These are phyloP conservation scores for Brachyptera risi DNA, from an alignment of 2,888 invertebrate genomes.

Conservation along the genomic window DNA sequence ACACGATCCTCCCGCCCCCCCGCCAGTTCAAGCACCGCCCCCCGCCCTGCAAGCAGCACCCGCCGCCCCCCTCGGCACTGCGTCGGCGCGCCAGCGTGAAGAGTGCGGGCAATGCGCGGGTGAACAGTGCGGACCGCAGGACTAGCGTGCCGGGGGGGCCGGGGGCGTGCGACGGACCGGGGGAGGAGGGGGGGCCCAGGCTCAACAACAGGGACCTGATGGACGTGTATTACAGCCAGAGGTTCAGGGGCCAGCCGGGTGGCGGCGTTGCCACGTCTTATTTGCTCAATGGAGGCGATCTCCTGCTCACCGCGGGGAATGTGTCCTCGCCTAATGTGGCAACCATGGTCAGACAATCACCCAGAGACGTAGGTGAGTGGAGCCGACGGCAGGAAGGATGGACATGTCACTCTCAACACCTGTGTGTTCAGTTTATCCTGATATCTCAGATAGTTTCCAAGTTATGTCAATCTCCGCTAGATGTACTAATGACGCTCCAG, in stretches of 20 bases:
- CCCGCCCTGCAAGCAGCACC: constrained; percentile 27
- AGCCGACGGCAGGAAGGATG: no score
- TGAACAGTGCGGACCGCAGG: constrained; percentile 36
- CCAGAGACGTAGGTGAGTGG: constrained; percentile 25
- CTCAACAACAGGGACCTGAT: constrained; percentile 1
- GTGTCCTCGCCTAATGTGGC: constrained; percentile 44
- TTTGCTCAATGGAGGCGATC: constrained; percentile 40
- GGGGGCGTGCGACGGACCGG: constrained; percentile 38
- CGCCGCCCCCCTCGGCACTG: constrained; percentile 38
- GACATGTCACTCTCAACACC: neutral
- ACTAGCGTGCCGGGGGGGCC: constrained; percentile 34
- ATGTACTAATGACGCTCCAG: no score
- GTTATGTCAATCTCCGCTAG: no score
- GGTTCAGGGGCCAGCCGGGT: constrained; percentile 1
- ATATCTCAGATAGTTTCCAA: no score
- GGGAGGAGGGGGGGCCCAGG: constrained; percentile 39
- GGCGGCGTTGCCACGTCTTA: constrained; percentile 5
- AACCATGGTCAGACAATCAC: constrained; percentile 36
- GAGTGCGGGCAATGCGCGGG: constrained; percentile 37
- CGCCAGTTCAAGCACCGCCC: constrained; percentile 43
- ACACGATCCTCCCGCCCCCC: constrained; percentile 43
- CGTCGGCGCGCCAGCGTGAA: constrained; percentile 42
- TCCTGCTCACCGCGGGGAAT: constrained; percentile 37
- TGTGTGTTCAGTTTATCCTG: no score
- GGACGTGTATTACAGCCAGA: constrained; percentile 5